Percentiles rank a stretch among this genome's conserved stretches.
Conservation (phyloP, 2,113 vertebrate genomes). For the Carollia perspicillata region DNA sequence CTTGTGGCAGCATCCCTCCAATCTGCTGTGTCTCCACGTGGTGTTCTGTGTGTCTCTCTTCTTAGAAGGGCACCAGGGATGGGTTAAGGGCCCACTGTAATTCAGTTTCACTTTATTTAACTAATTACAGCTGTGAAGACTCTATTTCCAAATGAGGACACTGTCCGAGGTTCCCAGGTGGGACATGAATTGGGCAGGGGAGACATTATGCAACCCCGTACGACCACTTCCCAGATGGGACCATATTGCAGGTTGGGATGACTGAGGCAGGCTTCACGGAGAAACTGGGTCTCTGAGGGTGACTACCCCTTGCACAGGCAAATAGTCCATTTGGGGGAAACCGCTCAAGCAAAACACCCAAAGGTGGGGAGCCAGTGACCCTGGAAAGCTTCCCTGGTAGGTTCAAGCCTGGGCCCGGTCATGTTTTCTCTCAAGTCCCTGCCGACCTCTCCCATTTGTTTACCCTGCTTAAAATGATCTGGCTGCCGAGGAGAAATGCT, state of each 20-base stretch:
- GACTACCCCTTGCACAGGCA: neutral
- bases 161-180: too few species aligned
- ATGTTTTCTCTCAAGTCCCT: neutral
- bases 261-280: neutral
- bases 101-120: neutral
- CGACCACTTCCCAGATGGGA: neutral
- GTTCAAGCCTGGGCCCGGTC: neutral
- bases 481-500: neutral
- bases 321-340: neutral
- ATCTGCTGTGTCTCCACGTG: rapidly evolving
- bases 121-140: too few species aligned
- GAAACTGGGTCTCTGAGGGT: neutral
- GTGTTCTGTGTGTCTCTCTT: neutral
- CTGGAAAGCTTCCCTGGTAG: neutral
- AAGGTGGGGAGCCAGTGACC: neutral
- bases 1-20: too few species aligned
- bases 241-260: neutral
- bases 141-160: too few species aligned
- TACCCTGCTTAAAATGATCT: neutral
- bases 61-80: neutral
- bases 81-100: neutral
- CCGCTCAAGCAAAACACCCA: neutral
- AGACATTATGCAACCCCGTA: neutral
- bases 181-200: too few species aligned
- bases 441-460: neutral